Percentiles rank a stretch among this genome's conserved stretches.
These are phyloP conservation scores for Montipora efflorescens DNA, from an alignment of 64 coral and sea anemone species.

Conservation along the genomic window DNA sequence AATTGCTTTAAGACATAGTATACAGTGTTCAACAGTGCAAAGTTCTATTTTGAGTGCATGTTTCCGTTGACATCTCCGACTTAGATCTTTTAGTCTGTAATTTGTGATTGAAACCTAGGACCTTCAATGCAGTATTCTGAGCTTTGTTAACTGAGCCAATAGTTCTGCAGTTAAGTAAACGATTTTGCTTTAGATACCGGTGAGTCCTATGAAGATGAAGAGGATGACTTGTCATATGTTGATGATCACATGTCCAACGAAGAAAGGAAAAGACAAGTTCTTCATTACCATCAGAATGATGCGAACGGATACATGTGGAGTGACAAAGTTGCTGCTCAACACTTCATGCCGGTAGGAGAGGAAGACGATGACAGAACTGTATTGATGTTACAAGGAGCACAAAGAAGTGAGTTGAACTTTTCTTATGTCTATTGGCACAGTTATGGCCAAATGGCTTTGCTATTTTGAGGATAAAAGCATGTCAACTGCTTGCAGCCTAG, in stretches of 20 bases:
- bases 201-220: constrained; percentile 89
- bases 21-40: too few species aligned
- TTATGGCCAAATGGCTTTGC: too few species aligned
- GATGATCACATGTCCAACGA: not conserved
- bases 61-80: too few species aligned
- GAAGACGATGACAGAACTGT: constrained; percentile 18
- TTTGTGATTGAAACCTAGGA: too few species aligned
- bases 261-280: constrained; percentile 10
- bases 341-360: constrained; percentile 21
- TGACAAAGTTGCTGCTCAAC: not conserved
- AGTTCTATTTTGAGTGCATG: too few species aligned
- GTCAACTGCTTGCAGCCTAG: too few species aligned
- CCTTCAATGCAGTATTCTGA: too few species aligned
- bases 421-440: not conserved
- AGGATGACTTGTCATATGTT: constrained; percentile 43
- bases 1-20: too few species aligned
- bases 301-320: not conserved
- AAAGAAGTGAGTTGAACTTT: constrained; percentile 1
- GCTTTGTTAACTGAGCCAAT: too few species aligned
- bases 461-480: too few species aligned
- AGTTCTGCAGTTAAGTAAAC: too few species aligned
- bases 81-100: too few species aligned
- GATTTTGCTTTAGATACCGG: constrained; percentile 68
- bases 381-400: constrained; percentile 34
- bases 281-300: not conserved